Evolutionary conservation across 2,797 vertebrate species (phyloP).

Genomic region (Distichodus sexfasciatus): DNA sequence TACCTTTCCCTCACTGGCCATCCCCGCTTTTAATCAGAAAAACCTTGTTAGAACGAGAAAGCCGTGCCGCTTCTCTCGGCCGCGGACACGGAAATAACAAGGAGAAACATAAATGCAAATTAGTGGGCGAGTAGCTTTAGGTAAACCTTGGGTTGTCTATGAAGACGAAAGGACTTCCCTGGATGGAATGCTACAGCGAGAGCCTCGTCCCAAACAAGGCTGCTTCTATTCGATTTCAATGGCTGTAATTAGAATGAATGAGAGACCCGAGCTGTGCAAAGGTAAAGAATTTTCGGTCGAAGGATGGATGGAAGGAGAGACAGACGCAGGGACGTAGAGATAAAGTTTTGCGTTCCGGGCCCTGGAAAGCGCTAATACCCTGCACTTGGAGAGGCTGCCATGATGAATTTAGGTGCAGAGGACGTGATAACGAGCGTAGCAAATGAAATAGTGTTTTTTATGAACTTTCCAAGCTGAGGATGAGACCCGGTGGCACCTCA

Average conservation of each 20-base stretch:
- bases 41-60: too few relatives aligned
- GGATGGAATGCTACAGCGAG: constrained; percentile 68
- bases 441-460: constrained; percentile 63
- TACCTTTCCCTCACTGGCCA: too few relatives aligned
- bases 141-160: constrained; percentile 73
- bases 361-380: not conserved
- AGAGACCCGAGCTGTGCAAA: constrained; percentile 61
- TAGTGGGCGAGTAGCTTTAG: constrained; percentile 66
- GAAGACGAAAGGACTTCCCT: constrained; percentile 69
- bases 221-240: constrained; percentile 76
- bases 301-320: constrained; percentile 70
- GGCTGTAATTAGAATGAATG: constrained; percentile 80
- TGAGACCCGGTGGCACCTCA: not conserved
- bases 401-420: constrained; percentile 63
- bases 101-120: constrained; percentile 76
- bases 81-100: constrained; percentile 73
- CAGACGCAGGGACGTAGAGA: constrained; percentile 46
- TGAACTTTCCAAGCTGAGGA: constrained; percentile 51
- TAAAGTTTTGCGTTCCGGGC: constrained; percentile 6
- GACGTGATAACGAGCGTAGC: constrained; percentile 61
- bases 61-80: too few relatives aligned
- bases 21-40: too few relatives aligned
- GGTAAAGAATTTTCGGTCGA: constrained; percentile 61
- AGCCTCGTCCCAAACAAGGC: constrained; percentile 72
- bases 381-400: constrained; percentile 7